Evolutionary conservation across 2,113 vertebrate species (phyloP), one percentile per base, ranked within the genome.

Genomic region (Ictidomys tridecemlineatus): DNA sequence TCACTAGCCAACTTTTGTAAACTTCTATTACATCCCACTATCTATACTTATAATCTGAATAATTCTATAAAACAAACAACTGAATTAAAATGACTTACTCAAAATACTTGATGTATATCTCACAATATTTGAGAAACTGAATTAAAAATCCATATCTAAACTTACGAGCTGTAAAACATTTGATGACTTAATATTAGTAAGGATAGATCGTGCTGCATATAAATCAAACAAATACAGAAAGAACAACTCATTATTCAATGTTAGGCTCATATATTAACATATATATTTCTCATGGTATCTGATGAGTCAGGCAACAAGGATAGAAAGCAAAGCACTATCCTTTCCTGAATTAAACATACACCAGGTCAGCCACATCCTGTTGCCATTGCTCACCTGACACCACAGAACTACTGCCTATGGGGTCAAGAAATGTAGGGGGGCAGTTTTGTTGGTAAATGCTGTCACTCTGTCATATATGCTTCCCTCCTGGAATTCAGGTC

Each of bases 221-320:
- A 48, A 7, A 67, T 22, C 45, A 18, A 51, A 53, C 10, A 72
- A 56, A 34, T 22, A 61, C 28, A 91, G 65, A 37, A 51, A 13
- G 4, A 14, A 37, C n/a, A 74, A 84, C 11, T 8, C 48, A 53
- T 53, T 16, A 39, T 13, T 4, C 2, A 24, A 4, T 32, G 45
- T 72, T 63, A 28, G 32, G 61, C 51, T 39, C 17, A 91, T 61
- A 30, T 20, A 22, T 45, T 8, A 37, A 72, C 9, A 58, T 58
- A 48, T 2, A 9, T 37, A 1, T 10, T 22, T 48, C 6, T 69
- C 26, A 53, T 16, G 26, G 20, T 18, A 5, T 0, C 0, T 48
- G 13, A 78, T 8, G 18, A 37, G 17, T 48, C 32, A 30, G 65
- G 12, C 18, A 69, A 86, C 80, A 10, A 28, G 5, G 53, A 8